A percentile compares a stretch with the other conserved stretches of the same genome.
phyloP scores from a whole-genome alignment of 2,113 vertebrate species.

The Oncorhynchus tshawytscha region DNA sequence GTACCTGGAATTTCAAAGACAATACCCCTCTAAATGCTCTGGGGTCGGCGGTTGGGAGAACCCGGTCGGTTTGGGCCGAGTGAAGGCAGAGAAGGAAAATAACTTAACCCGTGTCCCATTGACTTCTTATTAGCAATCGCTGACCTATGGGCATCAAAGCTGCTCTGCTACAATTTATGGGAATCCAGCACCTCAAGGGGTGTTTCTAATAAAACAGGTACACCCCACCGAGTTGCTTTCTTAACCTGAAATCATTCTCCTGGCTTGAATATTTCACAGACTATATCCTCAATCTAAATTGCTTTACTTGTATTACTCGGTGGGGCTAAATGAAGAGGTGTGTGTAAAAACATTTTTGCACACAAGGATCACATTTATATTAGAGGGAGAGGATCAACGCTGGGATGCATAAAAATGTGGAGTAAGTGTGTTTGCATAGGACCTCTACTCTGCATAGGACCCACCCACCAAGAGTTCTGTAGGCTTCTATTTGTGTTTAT shows the following conservation, averaged over 20 bases:
- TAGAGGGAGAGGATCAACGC: constrained; percentile 15
- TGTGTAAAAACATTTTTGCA: constrained; percentile 47
- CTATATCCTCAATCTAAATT: constrained; percentile 57
- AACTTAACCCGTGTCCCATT: constrained; percentile 70
- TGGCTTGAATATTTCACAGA: constrained; percentile 62
- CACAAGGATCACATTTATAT: constrained; percentile 43
- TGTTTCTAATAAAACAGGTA: constrained; percentile 64
- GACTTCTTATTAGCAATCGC: constrained; percentile 80
- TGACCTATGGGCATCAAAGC: constrained; percentile 78
- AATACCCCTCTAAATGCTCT: constrained; percentile 73
- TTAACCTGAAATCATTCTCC: constrained; percentile 69
- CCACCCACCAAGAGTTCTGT: constrained; percentile 21
- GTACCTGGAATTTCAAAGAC: constrained; percentile 80
- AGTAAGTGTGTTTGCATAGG: constrained; percentile 42
- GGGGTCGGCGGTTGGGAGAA: constrained; percentile 65
- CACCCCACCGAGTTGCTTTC: constrained; percentile 61
- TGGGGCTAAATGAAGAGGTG: constrained; percentile 34
- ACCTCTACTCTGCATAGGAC: constrained; percentile 16
- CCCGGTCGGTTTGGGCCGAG: constrained; percentile 47
- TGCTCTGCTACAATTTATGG: constrained; percentile 69
- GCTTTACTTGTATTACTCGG: constrained; percentile 59
- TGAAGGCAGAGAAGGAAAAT: constrained; percentile 59
- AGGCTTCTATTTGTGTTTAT: constrained; percentile 32
- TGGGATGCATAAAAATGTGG: constrained; percentile 37
- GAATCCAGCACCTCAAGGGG: constrained; percentile 67